phyloP scores from a whole-genome alignment of 1,140 invertebrate genomes.

The Pteromalus puparum region DNA sequence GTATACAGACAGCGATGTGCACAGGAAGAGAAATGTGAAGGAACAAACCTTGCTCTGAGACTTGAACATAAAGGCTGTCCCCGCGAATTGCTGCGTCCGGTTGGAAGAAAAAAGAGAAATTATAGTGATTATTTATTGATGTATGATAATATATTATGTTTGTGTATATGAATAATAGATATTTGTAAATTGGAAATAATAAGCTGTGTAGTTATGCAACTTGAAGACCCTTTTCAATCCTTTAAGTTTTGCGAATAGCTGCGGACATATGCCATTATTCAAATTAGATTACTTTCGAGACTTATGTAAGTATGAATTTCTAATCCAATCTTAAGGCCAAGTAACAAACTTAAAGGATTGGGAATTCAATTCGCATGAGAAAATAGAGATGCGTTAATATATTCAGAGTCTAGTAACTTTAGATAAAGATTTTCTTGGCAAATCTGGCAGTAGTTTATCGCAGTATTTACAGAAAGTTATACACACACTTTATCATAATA shows the following conservation, averaged over 20 bases:
- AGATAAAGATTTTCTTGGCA: neutral
- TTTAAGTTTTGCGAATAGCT: neutral
- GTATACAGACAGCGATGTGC: constrained; percentile 12
- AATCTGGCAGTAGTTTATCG: neutral
- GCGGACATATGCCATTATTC: neutral
- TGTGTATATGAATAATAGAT: neutral
- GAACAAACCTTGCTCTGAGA: constrained; percentile 74
- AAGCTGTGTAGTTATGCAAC: neutral
- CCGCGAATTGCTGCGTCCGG: constrained; percentile 73
- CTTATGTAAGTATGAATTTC: neutral
- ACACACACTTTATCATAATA: neutral
- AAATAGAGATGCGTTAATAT: neutral
- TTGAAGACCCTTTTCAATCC: neutral
- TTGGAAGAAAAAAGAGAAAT: neutral
- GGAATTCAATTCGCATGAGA: neutral
- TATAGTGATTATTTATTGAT: constrained; percentile 35
- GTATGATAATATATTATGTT: neutral
- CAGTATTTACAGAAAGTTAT: neutral
- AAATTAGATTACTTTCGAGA: neutral
- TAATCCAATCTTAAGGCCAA: neutral
- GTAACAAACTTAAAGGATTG: neutral
- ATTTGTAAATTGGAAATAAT: neutral
- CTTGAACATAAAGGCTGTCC: constrained; percentile 75
- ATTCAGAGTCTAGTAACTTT: neutral
- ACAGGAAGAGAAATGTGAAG: constrained; percentile 46